Percentiles rank a stretch among this genome's conserved stretches.
phyloP scores from a whole-genome alignment of 2,888 invertebrate species.

The Caenorhabditis becei region DNA sequence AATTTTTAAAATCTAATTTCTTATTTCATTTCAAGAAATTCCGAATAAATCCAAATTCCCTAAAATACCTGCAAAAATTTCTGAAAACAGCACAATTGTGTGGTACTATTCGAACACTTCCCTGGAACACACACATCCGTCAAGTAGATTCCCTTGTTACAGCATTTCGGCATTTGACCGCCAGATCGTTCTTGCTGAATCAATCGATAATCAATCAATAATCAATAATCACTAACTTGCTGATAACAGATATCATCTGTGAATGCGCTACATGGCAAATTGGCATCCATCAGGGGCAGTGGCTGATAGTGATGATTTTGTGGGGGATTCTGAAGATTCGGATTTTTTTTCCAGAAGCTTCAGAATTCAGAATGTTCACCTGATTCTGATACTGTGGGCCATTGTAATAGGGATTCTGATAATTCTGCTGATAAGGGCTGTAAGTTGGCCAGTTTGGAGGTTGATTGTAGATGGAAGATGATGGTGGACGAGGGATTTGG shows the following conservation, averaged over 20 bases:
- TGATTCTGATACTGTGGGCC: neutral
- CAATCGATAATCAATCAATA: neutral
- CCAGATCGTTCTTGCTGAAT: conserved; percentile 72
- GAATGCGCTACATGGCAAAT: conserved; percentile 77
- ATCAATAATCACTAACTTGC: conserved; percentile 65
- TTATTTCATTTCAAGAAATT: no score
- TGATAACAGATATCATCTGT: conserved; percentile 81
- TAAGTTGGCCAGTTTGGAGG: conserved; percentile 42
- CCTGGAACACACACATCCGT: conserved; percentile 80
- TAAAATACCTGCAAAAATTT: conserved; percentile 79
- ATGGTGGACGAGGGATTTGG: conserved; percentile 66
- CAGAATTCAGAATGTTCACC: neutral
- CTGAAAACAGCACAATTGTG: conserved; percentile 81
- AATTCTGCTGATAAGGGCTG: conserved; percentile 21
- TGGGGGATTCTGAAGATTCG: no score
- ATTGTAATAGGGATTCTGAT: conserved; percentile 13
- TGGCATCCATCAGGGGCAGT: conserved; percentile 25
- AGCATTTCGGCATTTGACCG: conserved; percentile 76
- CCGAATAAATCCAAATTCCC: no score
- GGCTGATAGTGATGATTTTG: neutral
- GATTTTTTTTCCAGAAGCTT: no score
- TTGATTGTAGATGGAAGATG: neutral
- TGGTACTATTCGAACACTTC: conserved; percentile 78
- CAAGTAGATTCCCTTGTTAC: conserved; percentile 78
- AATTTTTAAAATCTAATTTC: no score